phyloP scores from a whole-genome alignment of 2,888 invertebrate genomes.

The Norana najaformis region DNA sequence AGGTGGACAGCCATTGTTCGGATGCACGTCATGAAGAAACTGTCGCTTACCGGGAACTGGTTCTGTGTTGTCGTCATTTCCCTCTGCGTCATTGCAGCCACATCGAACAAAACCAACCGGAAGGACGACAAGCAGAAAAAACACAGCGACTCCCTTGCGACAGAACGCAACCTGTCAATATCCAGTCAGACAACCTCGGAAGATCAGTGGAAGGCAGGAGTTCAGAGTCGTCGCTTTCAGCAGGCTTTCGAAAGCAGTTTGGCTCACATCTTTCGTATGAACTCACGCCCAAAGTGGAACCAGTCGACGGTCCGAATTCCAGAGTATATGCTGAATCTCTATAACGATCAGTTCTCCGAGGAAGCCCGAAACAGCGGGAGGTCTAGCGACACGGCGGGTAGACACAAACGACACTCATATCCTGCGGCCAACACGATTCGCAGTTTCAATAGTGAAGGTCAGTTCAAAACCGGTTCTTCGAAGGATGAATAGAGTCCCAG shows the following conservation, averaged over 20 bases:
- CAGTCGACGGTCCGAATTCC: not conserved
- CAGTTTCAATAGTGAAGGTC: slow-evolving; percentile 22
- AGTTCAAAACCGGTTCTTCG: not conserved
- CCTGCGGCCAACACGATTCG: slow-evolving; percentile 8
- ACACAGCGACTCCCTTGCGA: not conserved
- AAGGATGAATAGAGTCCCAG: too few species aligned
- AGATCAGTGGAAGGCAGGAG: not conserved
- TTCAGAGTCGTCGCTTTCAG: not conserved
- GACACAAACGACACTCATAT: not conserved
- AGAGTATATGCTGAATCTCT: not conserved
- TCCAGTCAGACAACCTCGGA: not conserved
- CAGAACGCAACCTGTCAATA: not conserved
- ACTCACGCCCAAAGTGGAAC: not conserved
- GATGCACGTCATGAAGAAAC: slow-evolving; percentile 1
- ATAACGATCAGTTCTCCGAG: slow-evolving; percentile 19
- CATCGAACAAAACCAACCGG: not conserved
- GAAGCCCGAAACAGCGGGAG: not conserved
- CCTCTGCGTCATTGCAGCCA: not conserved
- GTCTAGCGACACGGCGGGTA: not conserved
- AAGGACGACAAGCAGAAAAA: slow-evolving; percentile 6
- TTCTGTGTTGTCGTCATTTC: not conserved
- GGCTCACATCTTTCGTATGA: slow-evolving; percentile 16
- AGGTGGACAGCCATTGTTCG: not conserved
- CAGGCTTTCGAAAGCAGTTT: not conserved
- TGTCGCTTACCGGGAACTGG: not conserved